Base-by-base conservation (phyloP, 30 jellyfish, hydroid and myxozoan species). In the Catostylus mosaicus region DNA sequence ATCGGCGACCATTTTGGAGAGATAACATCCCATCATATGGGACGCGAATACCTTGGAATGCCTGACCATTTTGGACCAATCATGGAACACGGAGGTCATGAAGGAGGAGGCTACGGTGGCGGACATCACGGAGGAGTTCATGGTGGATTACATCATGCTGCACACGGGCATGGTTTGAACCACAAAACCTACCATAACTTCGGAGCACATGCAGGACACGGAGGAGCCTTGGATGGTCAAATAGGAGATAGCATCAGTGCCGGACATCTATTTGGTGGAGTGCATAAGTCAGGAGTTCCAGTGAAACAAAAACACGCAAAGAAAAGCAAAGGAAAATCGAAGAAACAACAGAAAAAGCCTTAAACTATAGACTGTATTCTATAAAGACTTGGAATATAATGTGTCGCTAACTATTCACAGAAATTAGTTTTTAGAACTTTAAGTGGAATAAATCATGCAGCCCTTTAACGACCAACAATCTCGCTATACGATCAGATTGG, bases 1-100 rank as follows among this genome's bases (percentile, higher is more conserved):
- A 2, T 86, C 33, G 86, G 87, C 27, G 89, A 76, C 57, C 96
- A 86, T 45, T 72, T 72, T 86, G 96, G 96, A 32, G 22, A 66
- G 8, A 12, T 79, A 11, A 35, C 61, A 22, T 31, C 50, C 8
- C 84, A 48, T 20, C 84, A 67, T 50, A 73, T 10, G 11, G 56
- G 31, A 30, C 77, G 12, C 37, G 65, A 16, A 18, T 76, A 81
- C 57, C 45, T 73, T 0, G 91, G 91, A 20, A 81, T 81, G 91
- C 51, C 32, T 10, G 91, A 81, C 51, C 91, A 81, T 56, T 81
- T 81, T 50, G 91, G 91, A 36, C 91, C 91, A 51, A 43, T 81
- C 40, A 5, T 81, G n/a, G 91, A 81, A 59, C 72, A 62, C n/a
- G 10, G 46, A 0, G 82, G 68, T 35, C 74, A 66, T 48, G 47